These are phyloP conservation scores for Megalopta genalis DNA, from an alignment of 1,140 invertebrate species.

Conservation along the genomic window DNA sequence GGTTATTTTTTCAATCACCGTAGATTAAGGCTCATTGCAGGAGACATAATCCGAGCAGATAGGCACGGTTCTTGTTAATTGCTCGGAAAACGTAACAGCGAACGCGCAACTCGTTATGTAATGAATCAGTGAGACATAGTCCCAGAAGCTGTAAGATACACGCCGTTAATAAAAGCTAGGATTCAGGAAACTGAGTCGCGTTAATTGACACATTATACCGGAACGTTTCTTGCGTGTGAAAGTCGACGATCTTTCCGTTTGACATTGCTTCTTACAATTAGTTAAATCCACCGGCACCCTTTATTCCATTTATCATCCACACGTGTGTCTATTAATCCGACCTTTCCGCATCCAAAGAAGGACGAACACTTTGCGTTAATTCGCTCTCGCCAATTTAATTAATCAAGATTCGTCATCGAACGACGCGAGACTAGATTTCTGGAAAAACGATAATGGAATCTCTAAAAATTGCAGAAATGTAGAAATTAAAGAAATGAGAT, in stretches of 20 bases:
- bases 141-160: neutral
- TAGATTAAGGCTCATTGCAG: too few relatives aligned
- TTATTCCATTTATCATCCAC: conserved; percentile 33
- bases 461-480: too few relatives aligned
- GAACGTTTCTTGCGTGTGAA: conserved; percentile 28
- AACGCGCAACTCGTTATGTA: too few relatives aligned
- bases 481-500: too few relatives aligned
- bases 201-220: conserved; percentile 35
- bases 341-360: conserved; percentile 30
- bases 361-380: neutral
- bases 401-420: too few relatives aligned
- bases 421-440: too few relatives aligned
- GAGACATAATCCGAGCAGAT: neutral
- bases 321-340: conserved; percentile 42
- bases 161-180: neutral
- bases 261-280: conserved; percentile 27
- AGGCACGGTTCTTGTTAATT: neutral
- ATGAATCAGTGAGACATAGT: too few relatives aligned
- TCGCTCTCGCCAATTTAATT: too few relatives aligned
- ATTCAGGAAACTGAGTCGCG: conserved; percentile 11
- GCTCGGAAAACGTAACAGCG: neutral
- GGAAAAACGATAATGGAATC: too few relatives aligned
- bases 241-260: conserved; percentile 42
- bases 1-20: neutral
- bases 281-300: conserved; percentile 37